phyloP scores from a whole-genome alignment of 2,888 invertebrate genomes.

The Lissocephala sabroskyi region DNA sequence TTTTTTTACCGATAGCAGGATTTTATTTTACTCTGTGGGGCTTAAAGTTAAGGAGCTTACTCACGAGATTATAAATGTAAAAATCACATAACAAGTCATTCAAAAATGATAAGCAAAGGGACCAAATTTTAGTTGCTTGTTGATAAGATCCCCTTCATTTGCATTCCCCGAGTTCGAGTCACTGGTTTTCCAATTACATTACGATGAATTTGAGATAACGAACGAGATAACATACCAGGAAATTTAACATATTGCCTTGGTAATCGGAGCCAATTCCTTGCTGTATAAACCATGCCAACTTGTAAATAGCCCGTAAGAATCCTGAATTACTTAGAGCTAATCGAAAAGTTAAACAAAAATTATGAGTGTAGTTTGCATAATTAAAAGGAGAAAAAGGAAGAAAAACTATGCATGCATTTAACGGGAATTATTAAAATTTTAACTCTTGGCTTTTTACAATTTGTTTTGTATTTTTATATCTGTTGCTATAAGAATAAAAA shows the following conservation, averaged over 20 bases:
- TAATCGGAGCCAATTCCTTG: slow-evolving; percentile 17
- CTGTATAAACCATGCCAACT: slow-evolving; percentile 14
- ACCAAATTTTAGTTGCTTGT: slow-evolving; percentile 48
- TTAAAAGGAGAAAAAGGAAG: too few species aligned
- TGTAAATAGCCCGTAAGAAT: slow-evolving; percentile 35
- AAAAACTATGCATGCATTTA: slow-evolving; percentile 25
- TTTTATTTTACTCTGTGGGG: too few species aligned
- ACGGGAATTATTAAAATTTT: neutral
- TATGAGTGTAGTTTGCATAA: too few species aligned
- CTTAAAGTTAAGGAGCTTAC: slow-evolving; percentile 38
- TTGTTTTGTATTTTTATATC: slow-evolving; percentile 55
- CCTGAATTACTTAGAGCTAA: slow-evolving; percentile 11
- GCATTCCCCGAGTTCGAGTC: neutral
- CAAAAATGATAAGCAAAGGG: slow-evolving; percentile 33
- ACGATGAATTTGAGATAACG: neutral
- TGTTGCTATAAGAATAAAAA: slow-evolving; percentile 27
- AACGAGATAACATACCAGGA: too few species aligned
- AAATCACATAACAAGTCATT: neutral
- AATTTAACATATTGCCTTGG: slow-evolving; percentile 57
- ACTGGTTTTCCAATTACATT: slow-evolving; percentile 5
- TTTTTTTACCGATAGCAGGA: too few species aligned
- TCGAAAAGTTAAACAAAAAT: slow-evolving; percentile 15
- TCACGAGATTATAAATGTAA: slow-evolving; percentile 9
- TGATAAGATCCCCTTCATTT: slow-evolving; percentile 3
- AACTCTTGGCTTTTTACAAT: slow-evolving; percentile 32